Percentiles rank a stretch among this genome's conserved stretches.
phyloP scores from a whole-genome alignment of 2,113 vertebrate species.

The Felis catus region F.catus_Fca126_mat1.0 CM031411.1:122339501-122340000 shows the following conservation, averaged over 20 bases:
- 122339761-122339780: neutral
- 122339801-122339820: no score
- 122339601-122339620: neutral
- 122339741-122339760: constrained; percentile 14
- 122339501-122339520: neutral
- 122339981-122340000: neutral
- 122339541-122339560: neutral
- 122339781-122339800: neutral
- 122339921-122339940: neutral
- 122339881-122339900: neutral
- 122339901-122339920: neutral
- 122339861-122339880: constrained; percentile 22
- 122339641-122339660: neutral
- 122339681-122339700: neutral
- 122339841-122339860: neutral
- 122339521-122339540: neutral
- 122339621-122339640: neutral
- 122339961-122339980: neutral
- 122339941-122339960: neutral
- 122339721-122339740: neutral
- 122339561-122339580: neutral
- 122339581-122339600: neutral
- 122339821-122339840: neutral
- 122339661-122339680: neutral
- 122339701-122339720: neutral